phyloP scores from a whole-genome alignment of 2,113 vertebrate species.

The Jaculus jaculus region DNA sequence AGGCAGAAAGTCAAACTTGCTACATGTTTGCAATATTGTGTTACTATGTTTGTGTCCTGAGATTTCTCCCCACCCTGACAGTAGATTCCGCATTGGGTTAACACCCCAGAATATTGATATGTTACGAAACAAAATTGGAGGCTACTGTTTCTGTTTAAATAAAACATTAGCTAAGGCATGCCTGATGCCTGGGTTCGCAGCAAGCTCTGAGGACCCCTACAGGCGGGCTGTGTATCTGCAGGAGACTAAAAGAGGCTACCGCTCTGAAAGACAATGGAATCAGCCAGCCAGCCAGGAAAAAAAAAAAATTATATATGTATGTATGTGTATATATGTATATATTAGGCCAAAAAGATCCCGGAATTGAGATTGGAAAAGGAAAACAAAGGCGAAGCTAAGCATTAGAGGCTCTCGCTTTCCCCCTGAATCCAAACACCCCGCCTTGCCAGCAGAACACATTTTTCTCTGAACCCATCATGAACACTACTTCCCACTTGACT shows the following conservation, averaged over 20 bases:
- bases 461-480: not conserved
- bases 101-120: conserved; percentile 43
- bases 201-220: conserved; percentile 76
- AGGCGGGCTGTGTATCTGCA: conserved; percentile 53
- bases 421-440: conserved; percentile 20
- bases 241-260: not conserved
- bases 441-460: not conserved
- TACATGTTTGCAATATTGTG: conserved; percentile 46
- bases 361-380: not conserved
- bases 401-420: not conserved
- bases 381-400: conserved; percentile 29
- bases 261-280: not conserved
- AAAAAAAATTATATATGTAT: not conserved
- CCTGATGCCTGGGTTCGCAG: not conserved
- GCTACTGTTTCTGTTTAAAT: conserved; percentile 78
- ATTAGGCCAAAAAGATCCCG: conserved; percentile 9
- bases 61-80: not conserved
- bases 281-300: not conserved
- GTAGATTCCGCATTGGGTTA: conserved; percentile 51
- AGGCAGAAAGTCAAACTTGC: conserved; percentile 50
- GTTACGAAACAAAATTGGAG: conserved; percentile 73
- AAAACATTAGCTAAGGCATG: conserved; percentile 55
- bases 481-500: conserved; percentile 17
- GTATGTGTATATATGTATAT: not conserved
- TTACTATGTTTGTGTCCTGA: conserved; percentile 38